Percentiles rank a stretch among this genome's conserved stretches.
These are phyloP conservation scores for Drosophila prosaltans DNA, from an alignment of 1,140 invertebrate genomes.

Conservation along the genomic window DNA sequence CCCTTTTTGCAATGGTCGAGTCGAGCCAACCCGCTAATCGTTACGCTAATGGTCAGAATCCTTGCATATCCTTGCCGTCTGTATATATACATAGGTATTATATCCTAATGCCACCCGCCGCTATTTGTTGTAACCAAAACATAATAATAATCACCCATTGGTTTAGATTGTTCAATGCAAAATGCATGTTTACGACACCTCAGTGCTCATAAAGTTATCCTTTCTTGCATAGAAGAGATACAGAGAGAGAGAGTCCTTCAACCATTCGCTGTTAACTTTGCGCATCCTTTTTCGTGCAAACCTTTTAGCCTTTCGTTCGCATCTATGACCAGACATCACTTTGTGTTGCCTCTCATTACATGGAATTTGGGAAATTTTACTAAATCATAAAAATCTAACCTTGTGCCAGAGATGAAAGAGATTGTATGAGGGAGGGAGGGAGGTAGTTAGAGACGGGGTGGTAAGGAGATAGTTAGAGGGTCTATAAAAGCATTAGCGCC, in stretches of 20 bases:
- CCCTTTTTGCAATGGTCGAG: conserved; percentile 28
- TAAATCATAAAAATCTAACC: conserved; percentile 66
- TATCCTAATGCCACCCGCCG: conserved; percentile 71
- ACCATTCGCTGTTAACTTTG: conserved; percentile 63
- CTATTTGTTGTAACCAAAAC: conserved; percentile 77
- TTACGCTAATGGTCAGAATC: conserved; percentile 52
- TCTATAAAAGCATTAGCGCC: conserved; percentile 65
- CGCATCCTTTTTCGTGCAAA: conserved; percentile 63
- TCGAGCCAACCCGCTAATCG: conserved; percentile 58
- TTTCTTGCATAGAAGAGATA: conserved; percentile 62
- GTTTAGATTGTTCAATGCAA: conserved; percentile 70
- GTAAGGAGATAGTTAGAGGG: not conserved
- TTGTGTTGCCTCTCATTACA: conserved; percentile 32
- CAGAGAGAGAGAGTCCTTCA: conserved; percentile 37
- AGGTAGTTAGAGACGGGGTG: conserved; percentile 3
- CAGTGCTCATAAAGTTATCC: conserved; percentile 70
- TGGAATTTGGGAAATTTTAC: conserved; percentile 65
- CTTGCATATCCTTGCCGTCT: not conserved
- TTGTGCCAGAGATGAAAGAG: conserved; percentile 36
- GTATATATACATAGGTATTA: conserved; percentile 51
- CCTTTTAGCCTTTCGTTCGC: not conserved
- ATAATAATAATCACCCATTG: conserved; percentile 81
- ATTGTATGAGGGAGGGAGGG: not conserved
- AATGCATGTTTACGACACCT: conserved; percentile 58
- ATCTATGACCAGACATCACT: not conserved